phyloP scores from a whole-genome alignment of 2,113 vertebrate species.

The Marmota flaviventris region DNA sequence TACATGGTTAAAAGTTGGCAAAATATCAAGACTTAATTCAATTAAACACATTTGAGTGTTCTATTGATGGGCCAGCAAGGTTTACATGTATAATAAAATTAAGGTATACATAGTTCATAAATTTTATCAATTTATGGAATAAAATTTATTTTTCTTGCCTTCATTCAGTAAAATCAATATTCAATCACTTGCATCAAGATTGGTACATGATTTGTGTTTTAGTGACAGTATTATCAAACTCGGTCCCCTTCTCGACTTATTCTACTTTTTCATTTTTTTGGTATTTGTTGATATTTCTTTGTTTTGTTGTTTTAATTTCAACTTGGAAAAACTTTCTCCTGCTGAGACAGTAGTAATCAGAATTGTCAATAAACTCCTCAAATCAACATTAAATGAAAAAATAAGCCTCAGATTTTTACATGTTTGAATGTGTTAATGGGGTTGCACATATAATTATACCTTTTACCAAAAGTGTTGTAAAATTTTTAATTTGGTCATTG shows the following conservation, averaged over 20 bases:
- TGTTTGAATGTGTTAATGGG: background rate
- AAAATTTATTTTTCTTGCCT: background rate
- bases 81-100: background rate
- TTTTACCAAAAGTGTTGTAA: constrained; percentile 2
- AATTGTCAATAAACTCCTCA: background rate
- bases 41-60: background rate
- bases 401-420: background rate
- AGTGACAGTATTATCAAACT: background rate
- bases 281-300: background rate
- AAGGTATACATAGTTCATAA: background rate
- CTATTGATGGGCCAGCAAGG: background rate
- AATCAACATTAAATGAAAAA: background rate
- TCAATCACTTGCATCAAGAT: background rate
- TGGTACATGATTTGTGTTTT: background rate
- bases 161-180: constrained; percentile 41
- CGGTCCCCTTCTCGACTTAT: background rate
- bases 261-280: background rate
- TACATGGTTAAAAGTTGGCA: constrained; percentile 3
- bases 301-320: background rate
- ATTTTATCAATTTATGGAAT: background rate
- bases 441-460: background rate
- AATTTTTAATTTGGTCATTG: background rate
- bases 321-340: constrained; percentile 31
- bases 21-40: constrained; percentile 27
- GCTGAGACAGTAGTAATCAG: background rate